A percentile compares a stretch with the other conserved stretches of the same genome.
Conservation (phyloP, 2,888 invertebrate species). For the Cataglyphis cursor region DNA sequence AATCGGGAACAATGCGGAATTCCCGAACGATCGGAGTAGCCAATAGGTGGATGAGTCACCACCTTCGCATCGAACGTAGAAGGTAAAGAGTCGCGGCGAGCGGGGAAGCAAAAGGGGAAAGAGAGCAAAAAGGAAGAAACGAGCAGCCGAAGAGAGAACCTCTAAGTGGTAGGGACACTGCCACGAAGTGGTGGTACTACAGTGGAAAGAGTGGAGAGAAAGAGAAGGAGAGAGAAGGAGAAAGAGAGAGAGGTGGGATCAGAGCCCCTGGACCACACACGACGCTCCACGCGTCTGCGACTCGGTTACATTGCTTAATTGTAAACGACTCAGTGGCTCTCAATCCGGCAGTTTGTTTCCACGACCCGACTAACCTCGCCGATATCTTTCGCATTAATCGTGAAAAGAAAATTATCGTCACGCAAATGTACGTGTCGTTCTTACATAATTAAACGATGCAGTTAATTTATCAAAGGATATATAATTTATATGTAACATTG, state of each 20-base stretch:
- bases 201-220: constrained; percentile 76
- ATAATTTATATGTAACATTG: neutral
- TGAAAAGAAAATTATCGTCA: neutral
- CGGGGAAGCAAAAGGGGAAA: constrained; percentile 62
- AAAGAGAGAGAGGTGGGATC: constrained; percentile 82
- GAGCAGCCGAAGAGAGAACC: constrained; percentile 68
- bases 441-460: neutral
- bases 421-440: neutral
- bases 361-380: neutral
- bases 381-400: constrained; percentile 11
- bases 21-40: constrained; percentile 74
- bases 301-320: constrained; percentile 87
- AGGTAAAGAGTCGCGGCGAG: constrained; percentile 73
- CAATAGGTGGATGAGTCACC: constrained; percentile 77
- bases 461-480: neutral
- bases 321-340: constrained; percentile 85
- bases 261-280: constrained; percentile 86
- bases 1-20: constrained; percentile 65
- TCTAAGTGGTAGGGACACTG: constrained; percentile 71
- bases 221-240: constrained; percentile 64
- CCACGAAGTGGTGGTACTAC: constrained; percentile 70
- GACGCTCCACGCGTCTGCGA: constrained; percentile 87
- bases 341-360: constrained; percentile 69
- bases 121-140: constrained; percentile 65
- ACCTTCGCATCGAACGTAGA: constrained; percentile 72